Evolutionary conservation across 2,113 vertebrate species (phyloP).

Genomic region (Hippoglossus stenolepis): DNA sequence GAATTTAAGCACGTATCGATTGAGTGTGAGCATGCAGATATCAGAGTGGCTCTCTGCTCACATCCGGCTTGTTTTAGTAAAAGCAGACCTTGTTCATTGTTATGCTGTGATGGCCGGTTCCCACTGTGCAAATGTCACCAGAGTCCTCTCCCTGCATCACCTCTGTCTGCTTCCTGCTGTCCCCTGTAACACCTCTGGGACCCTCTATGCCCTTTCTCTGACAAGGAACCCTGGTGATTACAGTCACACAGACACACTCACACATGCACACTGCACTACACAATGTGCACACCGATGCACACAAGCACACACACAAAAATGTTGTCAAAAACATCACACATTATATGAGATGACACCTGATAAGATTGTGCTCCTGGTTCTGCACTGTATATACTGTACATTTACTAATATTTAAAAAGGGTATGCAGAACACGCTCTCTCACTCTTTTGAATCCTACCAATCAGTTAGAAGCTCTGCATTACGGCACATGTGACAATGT

Average conservation of each 20-base stretch:
- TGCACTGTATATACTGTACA: not conserved
- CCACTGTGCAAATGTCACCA: constrained; percentile 70
- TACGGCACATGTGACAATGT: not conserved
- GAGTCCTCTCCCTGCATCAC: constrained; percentile 53
- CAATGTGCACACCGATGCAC: not conserved
- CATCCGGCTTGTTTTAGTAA: constrained; percentile 36
- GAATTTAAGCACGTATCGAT: not conserved
- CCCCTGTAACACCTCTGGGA: constrained; percentile 55
- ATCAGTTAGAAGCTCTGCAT: not conserved
- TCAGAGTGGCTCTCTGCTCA: constrained; percentile 17
- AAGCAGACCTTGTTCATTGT: constrained; percentile 47
- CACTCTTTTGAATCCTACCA: not conserved
- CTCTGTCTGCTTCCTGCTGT: constrained; percentile 58
- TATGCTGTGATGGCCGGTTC: constrained; percentile 33
- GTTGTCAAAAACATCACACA: not conserved
- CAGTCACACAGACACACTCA: constrained; percentile 1
- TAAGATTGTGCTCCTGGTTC: not conserved
- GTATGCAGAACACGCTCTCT: not conserved
- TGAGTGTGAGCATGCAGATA: constrained; percentile 8
- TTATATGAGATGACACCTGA: constrained; percentile 20
- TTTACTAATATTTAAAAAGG: not conserved
- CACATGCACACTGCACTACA: not conserved
- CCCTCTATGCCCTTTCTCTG: constrained; percentile 62
- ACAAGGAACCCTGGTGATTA: constrained; percentile 51
- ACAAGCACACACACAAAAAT: not conserved